phyloP scores from a whole-genome alignment of 2,888 invertebrate species.

The Nomada ruficornis region DNA sequence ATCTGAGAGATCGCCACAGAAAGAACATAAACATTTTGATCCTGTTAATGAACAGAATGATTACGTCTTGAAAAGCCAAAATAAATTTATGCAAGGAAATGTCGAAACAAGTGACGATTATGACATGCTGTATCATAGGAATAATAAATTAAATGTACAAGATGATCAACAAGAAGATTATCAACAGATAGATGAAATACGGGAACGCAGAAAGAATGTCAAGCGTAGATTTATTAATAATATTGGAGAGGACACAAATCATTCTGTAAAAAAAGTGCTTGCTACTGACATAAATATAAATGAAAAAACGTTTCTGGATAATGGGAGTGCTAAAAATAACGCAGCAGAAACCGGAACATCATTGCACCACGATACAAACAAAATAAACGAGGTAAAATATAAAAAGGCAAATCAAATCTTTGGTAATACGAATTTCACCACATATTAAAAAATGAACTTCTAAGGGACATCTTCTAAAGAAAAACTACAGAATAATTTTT shows the following conservation, averaged over 20 bases:
- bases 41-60: slow-evolving; percentile 49
- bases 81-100: slow-evolving; percentile 69
- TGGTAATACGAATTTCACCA: slow-evolving; percentile 3
- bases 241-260: background rate
- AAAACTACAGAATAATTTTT: background rate
- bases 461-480: background rate
- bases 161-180: slow-evolving; percentile 58
- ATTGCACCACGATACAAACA: background rate
- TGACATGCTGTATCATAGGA: slow-evolving; percentile 75
- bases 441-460: background rate
- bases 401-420: background rate
- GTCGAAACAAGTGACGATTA: slow-evolving; percentile 71
- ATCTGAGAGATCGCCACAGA: slow-evolving; percentile 72
- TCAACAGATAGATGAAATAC: slow-evolving; percentile 68
- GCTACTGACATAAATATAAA: background rate
- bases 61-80: slow-evolving; percentile 64
- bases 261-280: background rate
- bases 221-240: slow-evolving; percentile 14
- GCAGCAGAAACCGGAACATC: background rate
- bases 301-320: background rate
- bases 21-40: slow-evolving; percentile 54
- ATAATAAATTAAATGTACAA: slow-evolving; percentile 47
- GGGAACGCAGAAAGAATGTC: slow-evolving; percentile 75
- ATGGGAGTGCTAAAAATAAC: background rate
- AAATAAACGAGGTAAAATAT: slow-evolving; percentile 1